Base-by-base conservation (phyloP, 2,888 invertebrate species). In the Leptothorax acervorum region DNA sequence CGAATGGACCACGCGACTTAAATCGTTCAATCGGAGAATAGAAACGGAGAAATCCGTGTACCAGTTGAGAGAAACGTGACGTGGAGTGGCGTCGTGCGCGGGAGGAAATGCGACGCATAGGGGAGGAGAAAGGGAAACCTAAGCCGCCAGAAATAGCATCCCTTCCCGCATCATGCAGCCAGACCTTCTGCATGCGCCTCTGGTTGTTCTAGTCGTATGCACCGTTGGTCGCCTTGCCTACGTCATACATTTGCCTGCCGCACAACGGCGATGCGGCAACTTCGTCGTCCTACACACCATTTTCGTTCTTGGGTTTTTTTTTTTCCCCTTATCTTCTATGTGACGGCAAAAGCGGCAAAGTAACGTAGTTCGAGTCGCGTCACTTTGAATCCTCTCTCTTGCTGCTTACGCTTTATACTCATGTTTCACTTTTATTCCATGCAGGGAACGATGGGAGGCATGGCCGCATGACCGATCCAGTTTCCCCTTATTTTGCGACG, bases 101-200 rank as follows among this genome's bases (percentile, higher is more conserved):
- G 76, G 66, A 84, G 57, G 53, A 76, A 66, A 73, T 78, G 71
- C 71, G 57, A 79, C 45, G 79, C 71, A 68, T 28, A 53, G 28
- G 84, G 83, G 88, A 83, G 88, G 88, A 85, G 82, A 86, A 84
- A 84, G 88, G 85, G 88, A 90, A 90, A 87, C 88, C 86, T 87
- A 89, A 90, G 92, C 88, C 84, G 89, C 90, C 92, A 92, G 92
- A 93, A 92, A 92, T 92, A 92, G 93, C 92, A 90, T 91, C 90
- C 92, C 92, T 92, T 91, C 89, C 85, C 89, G 90, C 87, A 83
- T 86, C 85, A 60, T 78, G 66, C 75, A 87, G 89, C 76, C 90
- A 91, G 74, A 74, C 63, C 87, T 90, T 91, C 86, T 91, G 89
- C 88, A 88, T 89, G 89, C 85, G 82, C 79, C 86, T 87, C 86